Percentiles rank a stretch among this genome's conserved stretches.
These are phyloP conservation scores for Acheta domesticus DNA, from an alignment of 2,888 invertebrate species.

Conservation along the genomic window DNA sequence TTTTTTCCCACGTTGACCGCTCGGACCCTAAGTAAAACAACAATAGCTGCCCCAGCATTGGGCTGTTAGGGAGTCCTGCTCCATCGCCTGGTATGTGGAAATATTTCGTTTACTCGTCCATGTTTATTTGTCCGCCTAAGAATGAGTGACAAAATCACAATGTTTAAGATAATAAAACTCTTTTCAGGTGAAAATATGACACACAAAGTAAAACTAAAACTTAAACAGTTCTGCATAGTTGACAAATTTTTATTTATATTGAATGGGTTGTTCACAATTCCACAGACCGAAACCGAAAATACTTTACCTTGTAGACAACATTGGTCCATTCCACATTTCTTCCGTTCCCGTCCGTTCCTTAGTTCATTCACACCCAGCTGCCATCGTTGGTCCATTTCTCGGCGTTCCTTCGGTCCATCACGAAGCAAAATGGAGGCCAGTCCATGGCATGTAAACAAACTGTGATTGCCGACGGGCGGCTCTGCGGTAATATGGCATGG, in stretches of 20 bases:
- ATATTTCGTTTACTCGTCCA: slow-evolving; percentile 38
- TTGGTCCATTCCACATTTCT: slow-evolving; percentile 40
- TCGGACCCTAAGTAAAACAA: slow-evolving; percentile 31
- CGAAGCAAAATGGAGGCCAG: slow-evolving; percentile 31
- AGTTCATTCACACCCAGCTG: slow-evolving; percentile 38
- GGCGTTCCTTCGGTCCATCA: slow-evolving; percentile 28
- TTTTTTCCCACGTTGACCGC: slow-evolving; percentile 32
- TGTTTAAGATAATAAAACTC: slow-evolving; percentile 4
- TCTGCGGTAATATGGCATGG: background rate
- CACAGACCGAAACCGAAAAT: slow-evolving; percentile 37
- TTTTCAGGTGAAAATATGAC: background rate
- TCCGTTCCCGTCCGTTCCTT: slow-evolving; percentile 34
- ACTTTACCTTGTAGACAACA: slow-evolving; percentile 41
- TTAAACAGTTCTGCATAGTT: background rate
- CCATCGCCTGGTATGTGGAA: slow-evolving; percentile 40
- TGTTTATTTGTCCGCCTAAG: slow-evolving; percentile 41
- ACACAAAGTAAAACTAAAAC: background rate
- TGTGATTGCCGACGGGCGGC: background rate
- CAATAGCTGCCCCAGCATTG: slow-evolving; percentile 36
- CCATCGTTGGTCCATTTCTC: slow-evolving; percentile 34
- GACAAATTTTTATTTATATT: background rate
- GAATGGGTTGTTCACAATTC: background rate
- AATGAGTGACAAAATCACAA: slow-evolving; percentile 38
- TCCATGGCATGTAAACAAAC: background rate
- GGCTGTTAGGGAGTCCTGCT: slow-evolving; percentile 38